phyloP scores from a whole-genome alignment of 2,888 invertebrate genomes.

The Criorhina ranunculi region DNA sequence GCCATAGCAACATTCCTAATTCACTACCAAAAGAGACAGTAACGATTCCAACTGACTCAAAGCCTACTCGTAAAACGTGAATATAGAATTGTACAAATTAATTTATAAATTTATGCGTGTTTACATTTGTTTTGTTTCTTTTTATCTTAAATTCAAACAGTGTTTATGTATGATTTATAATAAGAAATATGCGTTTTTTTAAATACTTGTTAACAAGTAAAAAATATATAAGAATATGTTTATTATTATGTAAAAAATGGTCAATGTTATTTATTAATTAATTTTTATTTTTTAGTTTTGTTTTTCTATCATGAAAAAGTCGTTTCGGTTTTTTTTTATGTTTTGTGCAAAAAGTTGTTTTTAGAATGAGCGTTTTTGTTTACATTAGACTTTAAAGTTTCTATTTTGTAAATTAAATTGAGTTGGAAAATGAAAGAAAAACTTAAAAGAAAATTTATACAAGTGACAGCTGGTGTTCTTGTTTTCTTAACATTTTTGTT shows the following conservation, averaged over 20 bases:
- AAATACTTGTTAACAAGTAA: constrained; percentile 35
- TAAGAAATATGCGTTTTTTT: constrained; percentile 29
- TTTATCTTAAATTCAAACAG: constrained; percentile 8
- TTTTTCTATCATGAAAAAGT: background rate
- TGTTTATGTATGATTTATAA: constrained; percentile 25
- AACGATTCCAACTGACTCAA: no score
- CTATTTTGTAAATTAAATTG: background rate
- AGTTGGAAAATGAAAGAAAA: background rate
- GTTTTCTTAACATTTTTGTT: constrained; percentile 4
- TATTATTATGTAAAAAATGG: constrained; percentile 31
- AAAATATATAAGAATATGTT: constrained; percentile 29
- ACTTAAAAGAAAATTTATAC: background rate
- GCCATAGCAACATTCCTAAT: no score
- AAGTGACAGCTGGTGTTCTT: constrained; percentile 23
- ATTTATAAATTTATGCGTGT: constrained; percentile 31
- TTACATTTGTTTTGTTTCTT: constrained; percentile 24
- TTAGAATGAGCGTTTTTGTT: constrained; percentile 25
- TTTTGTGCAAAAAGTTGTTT: constrained; percentile 34
- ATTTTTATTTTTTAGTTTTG: background rate
- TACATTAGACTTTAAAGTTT: background rate
- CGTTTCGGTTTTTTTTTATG: background rate
- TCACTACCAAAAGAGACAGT: no score
- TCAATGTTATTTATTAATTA: constrained; percentile 29
- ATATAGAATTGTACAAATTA: background rate
- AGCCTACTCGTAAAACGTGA: background rate